Evolutionary conservation across 2,797 vertebrate genomes (phyloP).

Genomic region (Gymnothorax reevesii): DNA sequence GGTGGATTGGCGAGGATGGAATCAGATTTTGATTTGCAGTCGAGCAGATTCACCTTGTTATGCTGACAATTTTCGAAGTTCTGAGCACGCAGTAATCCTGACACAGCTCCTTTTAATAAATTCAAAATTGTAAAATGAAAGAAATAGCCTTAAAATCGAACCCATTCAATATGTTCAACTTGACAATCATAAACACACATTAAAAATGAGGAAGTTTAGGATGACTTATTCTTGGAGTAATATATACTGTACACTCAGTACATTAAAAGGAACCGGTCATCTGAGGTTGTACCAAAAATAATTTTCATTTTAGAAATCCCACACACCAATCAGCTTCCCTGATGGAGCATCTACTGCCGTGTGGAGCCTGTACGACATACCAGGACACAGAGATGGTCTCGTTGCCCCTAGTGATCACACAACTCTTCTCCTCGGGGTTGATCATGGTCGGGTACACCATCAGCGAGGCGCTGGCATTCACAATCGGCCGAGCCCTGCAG

Average conservation of each 20-base stretch:
- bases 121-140: too few relatives aligned
- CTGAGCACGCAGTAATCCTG: too few relatives aligned
- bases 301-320: constrained; percentile 32
- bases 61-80: too few relatives aligned
- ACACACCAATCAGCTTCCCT: constrained; percentile 20
- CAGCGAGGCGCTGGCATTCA: constrained; percentile 79
- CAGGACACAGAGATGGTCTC: constrained; percentile 79
- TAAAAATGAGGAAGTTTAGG: too few relatives aligned
- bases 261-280: constrained; percentile 19
- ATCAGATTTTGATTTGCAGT: too few relatives aligned
- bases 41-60: too few relatives aligned
- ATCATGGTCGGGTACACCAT: constrained; percentile 84
- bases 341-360: background rate
- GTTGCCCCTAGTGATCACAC: constrained; percentile 68
- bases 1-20: too few relatives aligned
- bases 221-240: background rate
- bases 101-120: too few relatives aligned
- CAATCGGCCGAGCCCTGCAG: constrained; percentile 84
- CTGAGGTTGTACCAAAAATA: constrained; percentile 31
- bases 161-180: too few relatives aligned
- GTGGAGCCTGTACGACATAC: constrained; percentile 64
- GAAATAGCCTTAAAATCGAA: too few relatives aligned
- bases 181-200: too few relatives aligned
- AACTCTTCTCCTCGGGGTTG: constrained; percentile 89
- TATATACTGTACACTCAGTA: background rate